Conservation (phyloP, 2,888 invertebrate genomes). For the Ectemnius cavifrons region DNA sequence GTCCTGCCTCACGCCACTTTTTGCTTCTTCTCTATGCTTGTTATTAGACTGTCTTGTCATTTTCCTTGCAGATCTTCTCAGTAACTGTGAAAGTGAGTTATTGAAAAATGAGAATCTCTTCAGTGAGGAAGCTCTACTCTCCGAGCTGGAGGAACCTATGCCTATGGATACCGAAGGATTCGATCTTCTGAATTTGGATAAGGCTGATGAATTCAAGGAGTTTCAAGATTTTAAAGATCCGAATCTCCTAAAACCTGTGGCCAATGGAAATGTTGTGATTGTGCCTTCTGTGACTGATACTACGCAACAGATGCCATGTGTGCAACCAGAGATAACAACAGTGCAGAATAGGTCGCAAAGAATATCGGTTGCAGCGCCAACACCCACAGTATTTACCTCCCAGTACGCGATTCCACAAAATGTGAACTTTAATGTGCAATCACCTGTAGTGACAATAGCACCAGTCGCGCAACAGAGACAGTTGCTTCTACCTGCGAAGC, state of each 20-base stretch:
- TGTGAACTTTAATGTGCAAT: slow-evolving; percentile 74
- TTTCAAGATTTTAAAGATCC: slow-evolving; percentile 62
- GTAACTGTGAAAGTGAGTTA: slow-evolving; percentile 84
- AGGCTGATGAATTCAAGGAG: slow-evolving; percentile 52
- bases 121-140: slow-evolving; percentile 79
- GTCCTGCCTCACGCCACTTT: background rate
- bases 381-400: slow-evolving; percentile 70
- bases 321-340: slow-evolving; percentile 39
- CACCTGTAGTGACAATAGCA: slow-evolving; percentile 73
- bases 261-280: slow-evolving; percentile 57
- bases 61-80: slow-evolving; percentile 81
- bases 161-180: slow-evolving; percentile 78
- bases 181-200: slow-evolving; percentile 76
- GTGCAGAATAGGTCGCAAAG: slow-evolving; percentile 56
- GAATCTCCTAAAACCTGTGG: slow-evolving; percentile 47
- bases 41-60: background rate
- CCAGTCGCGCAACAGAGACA: slow-evolving; percentile 72
- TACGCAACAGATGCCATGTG: slow-evolving; percentile 42
- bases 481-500: slow-evolving; percentile 72
- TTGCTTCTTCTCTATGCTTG: background rate
- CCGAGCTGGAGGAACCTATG: slow-evolving; percentile 78
- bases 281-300: slow-evolving; percentile 42
- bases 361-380: slow-evolving; percentile 63
- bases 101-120: slow-evolving; percentile 80
- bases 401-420: slow-evolving; percentile 72